Evolutionary conservation across 2,113 vertebrate species (phyloP), one percentile per base, ranked within the genome.

Genomic region (Stigmatopora argus): DNA sequence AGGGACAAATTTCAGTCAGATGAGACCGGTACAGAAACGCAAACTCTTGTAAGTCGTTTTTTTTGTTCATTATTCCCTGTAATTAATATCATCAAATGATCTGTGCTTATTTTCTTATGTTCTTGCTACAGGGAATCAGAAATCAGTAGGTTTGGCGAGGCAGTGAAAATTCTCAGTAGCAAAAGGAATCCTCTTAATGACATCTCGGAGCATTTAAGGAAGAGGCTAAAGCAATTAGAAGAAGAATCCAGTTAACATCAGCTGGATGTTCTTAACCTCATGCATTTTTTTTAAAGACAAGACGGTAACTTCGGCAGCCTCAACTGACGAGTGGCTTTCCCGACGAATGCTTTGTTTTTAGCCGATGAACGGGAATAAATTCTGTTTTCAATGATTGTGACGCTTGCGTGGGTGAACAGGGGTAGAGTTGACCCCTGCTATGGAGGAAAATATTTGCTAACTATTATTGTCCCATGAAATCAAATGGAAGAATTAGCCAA

Each of bases 101-200:
- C 14, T 56, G 23, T 56, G 13, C 53, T 56, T 31, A 56, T 56
- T 31, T 31, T 31, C 15, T 44, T n/a, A 8, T 21, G 58, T 61
- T 21, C 19, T 44, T 44, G 11, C 19, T 3, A 61, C 58, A 61
- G 58, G 38, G 58, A 61, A 21, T 41, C 58, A 44, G 58, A 61
- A 44, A 44, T 44, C 35, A 44, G 18, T 61, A 41, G 58, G 34
- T 61, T 61, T 44, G 38, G 58, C 17, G 38, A 44, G 17, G 34
- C 38, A 10, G 58, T 44, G 9, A 61, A 61, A 44, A 61, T 38
- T 35, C 58, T 61, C 34, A 61, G 58, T 35, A 12, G 34, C 34
- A 61, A 61, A 44, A 38, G 34, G 38, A 61, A 61, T 44, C 58
- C 58, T n/a, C 58, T 61, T 9, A 44, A n/a, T 11, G 58, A 61